Conservation (phyloP, 2,888 invertebrate genomes). For the Drosophila aldrichi region DNA sequence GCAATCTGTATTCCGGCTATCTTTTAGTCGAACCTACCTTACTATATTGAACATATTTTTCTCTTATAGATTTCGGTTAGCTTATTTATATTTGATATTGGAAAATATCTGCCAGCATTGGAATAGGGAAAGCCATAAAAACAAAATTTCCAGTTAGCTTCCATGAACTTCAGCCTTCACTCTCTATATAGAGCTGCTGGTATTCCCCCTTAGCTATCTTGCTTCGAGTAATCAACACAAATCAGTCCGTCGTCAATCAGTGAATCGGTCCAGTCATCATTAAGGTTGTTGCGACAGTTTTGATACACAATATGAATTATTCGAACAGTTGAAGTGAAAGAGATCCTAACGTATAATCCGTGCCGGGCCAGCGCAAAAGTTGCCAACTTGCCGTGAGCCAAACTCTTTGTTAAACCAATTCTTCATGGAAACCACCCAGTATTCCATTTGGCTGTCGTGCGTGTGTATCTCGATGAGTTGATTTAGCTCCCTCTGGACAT, state of each 20-base stretch:
- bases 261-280: conserved; percentile 1
- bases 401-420: conserved; percentile 54
- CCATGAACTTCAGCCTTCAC: not conserved
- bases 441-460: conserved; percentile 27
- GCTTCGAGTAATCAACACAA: not conserved
- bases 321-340: not conserved
- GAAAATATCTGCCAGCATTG: not conserved
- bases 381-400: conserved; percentile 2
- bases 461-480: conserved; percentile 48
- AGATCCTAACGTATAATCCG: conserved; percentile 24
- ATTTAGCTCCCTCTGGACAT: conserved; percentile 48
- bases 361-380: conserved; percentile 38
- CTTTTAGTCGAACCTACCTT: no score
- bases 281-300: not conserved
- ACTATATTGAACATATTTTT: no score
- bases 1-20: not conserved
- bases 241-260: not conserved
- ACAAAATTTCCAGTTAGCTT: not conserved
- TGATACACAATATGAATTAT: conserved; percentile 5
- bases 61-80: no score
- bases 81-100: not conserved
- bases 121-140: not conserved
- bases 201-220: not conserved
- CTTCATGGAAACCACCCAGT: conserved; percentile 49
- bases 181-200: not conserved